A percentile compares a stretch with the other conserved stretches of the same genome.
Evolutionary conservation across 2,888 invertebrate species (phyloP).

Genomic region (Morpho helenor): DNA sequence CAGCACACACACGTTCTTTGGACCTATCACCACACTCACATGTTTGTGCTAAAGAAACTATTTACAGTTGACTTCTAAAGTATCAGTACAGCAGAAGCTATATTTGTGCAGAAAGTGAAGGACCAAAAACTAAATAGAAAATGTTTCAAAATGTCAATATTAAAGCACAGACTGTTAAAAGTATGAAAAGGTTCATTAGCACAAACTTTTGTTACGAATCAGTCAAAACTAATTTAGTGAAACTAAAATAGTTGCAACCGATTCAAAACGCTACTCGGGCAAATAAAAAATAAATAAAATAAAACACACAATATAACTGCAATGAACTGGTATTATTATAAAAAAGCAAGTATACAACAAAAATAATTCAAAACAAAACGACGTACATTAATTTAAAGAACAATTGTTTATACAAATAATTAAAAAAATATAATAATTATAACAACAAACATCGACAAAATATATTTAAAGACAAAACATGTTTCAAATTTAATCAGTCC

Average conservation of each 20-base stretch:
- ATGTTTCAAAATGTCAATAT: constrained; percentile 19
- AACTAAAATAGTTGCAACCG: constrained; percentile 45
- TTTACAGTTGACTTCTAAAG: constrained; percentile 7
- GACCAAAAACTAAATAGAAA: constrained; percentile 14
- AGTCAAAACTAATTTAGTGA: constrained; percentile 45
- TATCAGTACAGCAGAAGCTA: constrained; percentile 12
- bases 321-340: constrained; percentile 86
- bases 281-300: constrained; percentile 66
- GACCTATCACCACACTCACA: constrained; percentile 48
- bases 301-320: constrained; percentile 84
- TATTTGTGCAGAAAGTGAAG: constrained; percentile 13
- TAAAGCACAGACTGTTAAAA: constrained; percentile 36
- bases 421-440: constrained; percentile 82
- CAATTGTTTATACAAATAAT: constrained; percentile 85
- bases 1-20: constrained; percentile 39
- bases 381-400: constrained; percentile 88
- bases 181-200: constrained; percentile 48
- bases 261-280: constrained; percentile 58
- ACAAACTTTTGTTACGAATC: constrained; percentile 55
- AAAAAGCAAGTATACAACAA: constrained; percentile 88
- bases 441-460: constrained; percentile 81
- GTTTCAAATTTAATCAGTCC: constrained; percentile 76
- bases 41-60: constrained; percentile 60
- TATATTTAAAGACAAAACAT: constrained; percentile 79
- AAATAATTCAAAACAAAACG: constrained; percentile 87